A percentile compares a stretch with the other conserved stretches of the same genome.
Conservation (phyloP, 1,140 invertebrate genomes). For the Frieseomelitta varia region DNA sequence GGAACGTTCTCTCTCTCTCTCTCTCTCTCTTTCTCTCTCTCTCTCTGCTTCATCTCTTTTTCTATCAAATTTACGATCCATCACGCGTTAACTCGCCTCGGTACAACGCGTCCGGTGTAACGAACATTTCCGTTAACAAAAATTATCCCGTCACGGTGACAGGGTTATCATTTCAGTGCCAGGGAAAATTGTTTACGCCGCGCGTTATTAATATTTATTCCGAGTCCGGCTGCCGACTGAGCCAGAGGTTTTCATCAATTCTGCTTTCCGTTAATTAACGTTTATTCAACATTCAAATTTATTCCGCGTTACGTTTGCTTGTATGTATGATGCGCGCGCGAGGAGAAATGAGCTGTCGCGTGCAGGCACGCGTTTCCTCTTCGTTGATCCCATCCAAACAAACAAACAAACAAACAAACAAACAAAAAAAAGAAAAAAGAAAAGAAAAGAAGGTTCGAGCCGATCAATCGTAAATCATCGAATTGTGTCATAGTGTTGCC, state of each 20-base stretch:
- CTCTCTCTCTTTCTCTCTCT: no score
- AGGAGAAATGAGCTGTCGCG: neutral
- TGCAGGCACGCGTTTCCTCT: neutral
- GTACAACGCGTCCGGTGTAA: neutral
- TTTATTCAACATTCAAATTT: neutral
- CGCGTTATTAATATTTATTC: neutral
- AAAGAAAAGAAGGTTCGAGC: neutral
- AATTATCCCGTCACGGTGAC: neutral
- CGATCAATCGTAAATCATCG: slow-evolving; percentile 27
- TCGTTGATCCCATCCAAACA: neutral
- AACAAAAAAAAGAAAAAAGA: no score
- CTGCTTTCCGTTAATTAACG: neutral
- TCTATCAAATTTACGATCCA: no score
- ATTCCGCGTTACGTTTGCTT: neutral
- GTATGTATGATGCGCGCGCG: neutral
- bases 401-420: no score
- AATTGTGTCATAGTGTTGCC: slow-evolving; percentile 3
- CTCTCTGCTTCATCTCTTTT: no score
- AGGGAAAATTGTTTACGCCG: neutral
- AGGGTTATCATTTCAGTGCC: neutral
- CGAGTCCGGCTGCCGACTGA: no score
- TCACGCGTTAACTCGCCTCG: neutral
- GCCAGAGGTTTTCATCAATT: neutral
- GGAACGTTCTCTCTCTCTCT: no score
- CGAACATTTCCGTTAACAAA: neutral